These are phyloP conservation scores for Pecten maximus DNA, from an alignment of 2,888 invertebrate genomes.

Conservation along the genomic window DNA sequence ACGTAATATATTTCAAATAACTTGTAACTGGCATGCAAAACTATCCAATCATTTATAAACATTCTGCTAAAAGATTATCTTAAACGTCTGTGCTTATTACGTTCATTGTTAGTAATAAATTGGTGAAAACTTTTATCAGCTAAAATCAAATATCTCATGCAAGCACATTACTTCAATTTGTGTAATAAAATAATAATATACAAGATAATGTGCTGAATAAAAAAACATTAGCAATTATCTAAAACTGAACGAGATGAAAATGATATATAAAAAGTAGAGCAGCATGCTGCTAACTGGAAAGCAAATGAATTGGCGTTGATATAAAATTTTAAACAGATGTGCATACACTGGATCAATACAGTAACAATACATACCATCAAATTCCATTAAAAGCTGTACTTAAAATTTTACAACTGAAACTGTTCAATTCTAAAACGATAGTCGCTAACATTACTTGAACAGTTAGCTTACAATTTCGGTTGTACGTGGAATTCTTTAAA, in stretches of 20 bases:
- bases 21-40: not conserved
- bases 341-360: no score
- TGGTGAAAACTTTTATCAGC: not conserved
- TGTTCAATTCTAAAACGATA: no score
- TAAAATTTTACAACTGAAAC: no score
- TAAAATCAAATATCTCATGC: not conserved
- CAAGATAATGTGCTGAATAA: not conserved
- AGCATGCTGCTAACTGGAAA: not conserved
- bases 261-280: not conserved
- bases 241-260: not conserved
- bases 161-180: not conserved
- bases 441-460: no score
- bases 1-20: not conserved
- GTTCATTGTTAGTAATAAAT: not conserved
- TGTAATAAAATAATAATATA: not conserved
- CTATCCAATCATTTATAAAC: not conserved
- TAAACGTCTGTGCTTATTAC: no score
- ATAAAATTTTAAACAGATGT: no score
- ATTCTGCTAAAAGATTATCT: not conserved
- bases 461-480: no score
- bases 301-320: no score
- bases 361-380: no score
- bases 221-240: not conserved
- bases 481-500: no score
- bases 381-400: no score